phyloP scores from a whole-genome alignment of 2,797 vertebrate species.

The Cossypha caffra region DNA sequence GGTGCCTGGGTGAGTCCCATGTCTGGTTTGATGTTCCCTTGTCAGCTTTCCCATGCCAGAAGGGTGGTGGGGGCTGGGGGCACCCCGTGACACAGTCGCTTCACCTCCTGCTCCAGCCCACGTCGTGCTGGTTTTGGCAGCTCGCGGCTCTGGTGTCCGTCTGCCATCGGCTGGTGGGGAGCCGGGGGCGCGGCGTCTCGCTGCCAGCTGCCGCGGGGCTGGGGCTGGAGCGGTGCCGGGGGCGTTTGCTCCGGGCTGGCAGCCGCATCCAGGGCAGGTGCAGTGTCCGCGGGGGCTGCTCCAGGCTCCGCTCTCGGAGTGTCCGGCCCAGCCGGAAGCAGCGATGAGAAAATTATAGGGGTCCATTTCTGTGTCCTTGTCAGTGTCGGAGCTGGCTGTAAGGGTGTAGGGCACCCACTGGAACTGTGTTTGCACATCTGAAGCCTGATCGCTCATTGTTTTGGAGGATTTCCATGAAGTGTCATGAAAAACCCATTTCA shows the following conservation, averaged over 20 bases:
- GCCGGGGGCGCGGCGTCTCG: neutral
- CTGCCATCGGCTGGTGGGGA: neutral
- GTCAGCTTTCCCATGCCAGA: neutral
- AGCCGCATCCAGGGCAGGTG: neutral
- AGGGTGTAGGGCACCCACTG: neutral
- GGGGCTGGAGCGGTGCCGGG: neutral
- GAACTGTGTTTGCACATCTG: neutral
- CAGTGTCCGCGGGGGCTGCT: neutral
- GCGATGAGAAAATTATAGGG: neutral
- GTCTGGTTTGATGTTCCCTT: neutral
- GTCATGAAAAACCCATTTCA: conserved; percentile 42
- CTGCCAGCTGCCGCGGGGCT: neutral
- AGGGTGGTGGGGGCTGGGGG: neutral
- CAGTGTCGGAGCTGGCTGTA: neutral
- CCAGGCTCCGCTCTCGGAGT: accelerated
- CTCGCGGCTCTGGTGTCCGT: neutral
- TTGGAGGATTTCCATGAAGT: conserved; percentile 29
- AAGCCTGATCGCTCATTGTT: neutral
- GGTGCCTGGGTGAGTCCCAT: neutral
- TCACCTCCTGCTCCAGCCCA: neutral
- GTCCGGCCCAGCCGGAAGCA: neutral
- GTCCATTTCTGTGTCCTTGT: neutral
- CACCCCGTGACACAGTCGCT: accelerated
- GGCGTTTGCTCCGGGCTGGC: neutral
- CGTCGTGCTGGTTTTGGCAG: neutral